Conservation (phyloP, 1,140 invertebrate genomes). For the Bombus pyrosoma region DNA sequence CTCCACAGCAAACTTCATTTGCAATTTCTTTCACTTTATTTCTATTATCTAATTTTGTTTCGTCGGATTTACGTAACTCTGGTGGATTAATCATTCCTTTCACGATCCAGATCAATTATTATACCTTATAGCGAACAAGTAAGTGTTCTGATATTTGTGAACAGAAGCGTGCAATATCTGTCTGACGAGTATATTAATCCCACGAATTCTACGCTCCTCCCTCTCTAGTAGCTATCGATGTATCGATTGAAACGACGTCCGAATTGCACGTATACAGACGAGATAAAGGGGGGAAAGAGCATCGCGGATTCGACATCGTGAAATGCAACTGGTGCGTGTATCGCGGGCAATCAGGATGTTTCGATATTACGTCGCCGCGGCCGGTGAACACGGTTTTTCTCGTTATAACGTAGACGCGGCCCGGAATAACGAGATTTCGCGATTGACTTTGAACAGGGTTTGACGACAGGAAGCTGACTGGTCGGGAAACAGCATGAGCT, state of each 20-base stretch:
- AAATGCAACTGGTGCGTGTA: conserved; percentile 8
- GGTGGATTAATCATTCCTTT: no score
- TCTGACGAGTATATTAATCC: neutral
- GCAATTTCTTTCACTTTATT: no score
- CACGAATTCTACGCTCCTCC: neutral
- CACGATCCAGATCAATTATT: no score
- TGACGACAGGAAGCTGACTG: conserved; percentile 43
- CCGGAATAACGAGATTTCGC: conserved; percentile 64
- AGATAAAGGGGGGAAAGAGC: neutral
- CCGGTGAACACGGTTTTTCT: conserved; percentile 62
- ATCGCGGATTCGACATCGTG: neutral
- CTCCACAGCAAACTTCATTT: no score
- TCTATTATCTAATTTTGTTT: no score
- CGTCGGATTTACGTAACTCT: no score
- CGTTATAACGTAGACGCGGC: conserved; percentile 49
- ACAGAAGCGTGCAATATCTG: no score
- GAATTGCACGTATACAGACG: neutral
- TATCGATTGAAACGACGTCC: neutral
- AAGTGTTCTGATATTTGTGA: no score
- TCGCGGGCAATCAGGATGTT: conserved; percentile 30
- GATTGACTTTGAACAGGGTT: conserved; percentile 64
- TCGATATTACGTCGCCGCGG: conserved; percentile 19
- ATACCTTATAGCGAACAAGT: no score
- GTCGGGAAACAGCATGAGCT: conserved; percentile 39
- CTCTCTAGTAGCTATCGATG: neutral